Base-by-base conservation (phyloP, 2,113 vertebrate species). In the Hemicordylus capensis region DNA sequence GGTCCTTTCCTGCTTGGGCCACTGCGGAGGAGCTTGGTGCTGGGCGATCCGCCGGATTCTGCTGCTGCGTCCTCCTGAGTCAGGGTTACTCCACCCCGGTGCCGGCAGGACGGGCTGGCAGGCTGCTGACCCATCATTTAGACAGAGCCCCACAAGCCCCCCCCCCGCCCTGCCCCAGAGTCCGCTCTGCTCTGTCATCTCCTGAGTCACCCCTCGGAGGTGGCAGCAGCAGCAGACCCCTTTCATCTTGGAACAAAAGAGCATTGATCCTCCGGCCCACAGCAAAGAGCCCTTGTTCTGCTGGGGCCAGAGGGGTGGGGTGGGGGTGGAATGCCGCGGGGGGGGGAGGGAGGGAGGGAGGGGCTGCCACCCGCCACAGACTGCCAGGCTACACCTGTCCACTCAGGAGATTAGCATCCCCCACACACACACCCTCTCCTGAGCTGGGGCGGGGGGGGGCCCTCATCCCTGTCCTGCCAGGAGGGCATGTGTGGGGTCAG, bases 161-260 rank as follows among this genome's bases (percentile, higher is more conserved):
- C 20, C 46, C n/a, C 44, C 44, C 10, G 4, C 17, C 17, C 31
- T 26, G 78, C 44, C 34, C 19, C 34, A 14, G 51, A 39, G 34
- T 12, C 79, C 63, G 54, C 67, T 67, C 63, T 9, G 0, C 80
- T 42, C 77, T 37, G 80, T 48, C 3, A 70, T 81, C 80, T 82
- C 67, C 80, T 58, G 80, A 72, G 37, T 15, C 80, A n/a, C 4
- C 67, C 81, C 69, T 44, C 6, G 6, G 48, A 51, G 48, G 48
- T 12, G 6, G 6, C 48, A 51, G 48, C 48, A 51, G 48, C 34
- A 39, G 3, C 39, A 31, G 28, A 76, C 46, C 66, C 76, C 84
- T 85, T 85, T 85, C 76, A 85, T 79, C 42, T 39, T 54, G 44
- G 39, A 70, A 85, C 84, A 85, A 85, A 85, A 37, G 76, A 1